A percentile compares a stretch with the other conserved stretches of the same genome.
These are phyloP conservation scores for Toxotes chatareus DNA, from an alignment of 2,113 vertebrate genomes.

Conservation along the genomic window DNA sequence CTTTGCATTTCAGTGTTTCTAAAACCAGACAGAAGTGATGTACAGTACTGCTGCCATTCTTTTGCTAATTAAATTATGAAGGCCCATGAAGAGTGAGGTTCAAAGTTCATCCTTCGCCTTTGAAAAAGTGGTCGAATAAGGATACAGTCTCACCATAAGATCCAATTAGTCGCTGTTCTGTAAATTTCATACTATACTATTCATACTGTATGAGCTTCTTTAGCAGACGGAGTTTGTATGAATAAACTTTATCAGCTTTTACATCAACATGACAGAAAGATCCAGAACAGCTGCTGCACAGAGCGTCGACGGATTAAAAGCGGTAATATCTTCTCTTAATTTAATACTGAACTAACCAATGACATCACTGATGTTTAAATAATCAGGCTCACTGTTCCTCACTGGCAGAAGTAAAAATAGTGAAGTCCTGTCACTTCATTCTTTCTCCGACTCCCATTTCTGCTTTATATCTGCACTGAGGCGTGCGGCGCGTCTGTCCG, in stretches of 20 bases:
- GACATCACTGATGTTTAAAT: neutral
- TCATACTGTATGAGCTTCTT: neutral
- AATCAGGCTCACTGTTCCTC: neutral
- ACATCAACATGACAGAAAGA: neutral
- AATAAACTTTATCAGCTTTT: neutral
- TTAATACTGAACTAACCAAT: neutral
- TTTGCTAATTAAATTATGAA: too few species aligned
- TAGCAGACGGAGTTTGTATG: neutral
- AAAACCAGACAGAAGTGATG: too few species aligned
- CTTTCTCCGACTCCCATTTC: slow-evolving; percentile 29
- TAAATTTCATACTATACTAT: too few species aligned
- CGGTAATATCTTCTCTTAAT: too few species aligned
- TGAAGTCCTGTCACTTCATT: slow-evolving; percentile 22
- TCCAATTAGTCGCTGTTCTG: neutral
- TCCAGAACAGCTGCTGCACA: neutral
- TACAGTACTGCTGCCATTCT: too few species aligned
- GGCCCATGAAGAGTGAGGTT: too few species aligned
- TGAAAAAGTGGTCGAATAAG: neutral
- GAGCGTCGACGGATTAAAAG: neutral
- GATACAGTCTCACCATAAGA: neutral
- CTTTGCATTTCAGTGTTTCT: too few species aligned
- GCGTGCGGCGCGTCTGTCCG: slow-evolving; percentile 9
- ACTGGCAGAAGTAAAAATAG: slow-evolving; percentile 39
- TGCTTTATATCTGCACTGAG: slow-evolving; percentile 9
- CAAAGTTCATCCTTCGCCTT: neutral